Percentiles rank a stretch among this genome's conserved stretches.
Conservation (phyloP, 2,797 vertebrate genomes). For the Buphagus erythrorhynchus region DNA sequence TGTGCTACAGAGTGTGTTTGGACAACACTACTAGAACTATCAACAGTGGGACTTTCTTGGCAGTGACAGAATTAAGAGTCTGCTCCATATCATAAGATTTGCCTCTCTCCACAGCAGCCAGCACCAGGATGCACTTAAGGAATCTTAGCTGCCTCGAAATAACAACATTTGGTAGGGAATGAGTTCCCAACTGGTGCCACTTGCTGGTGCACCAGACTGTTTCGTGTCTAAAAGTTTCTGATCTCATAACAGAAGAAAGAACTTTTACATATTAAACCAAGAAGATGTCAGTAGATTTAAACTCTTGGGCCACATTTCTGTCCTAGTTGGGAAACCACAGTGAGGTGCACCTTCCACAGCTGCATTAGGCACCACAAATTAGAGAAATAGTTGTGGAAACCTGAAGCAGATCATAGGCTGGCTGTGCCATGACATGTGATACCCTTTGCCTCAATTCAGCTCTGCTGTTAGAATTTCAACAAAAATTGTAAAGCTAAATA, state of each 20-base stretch:
- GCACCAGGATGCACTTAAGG: background rate
- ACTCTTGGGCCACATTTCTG: background rate
- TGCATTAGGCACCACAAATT: background rate
- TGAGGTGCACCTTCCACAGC: background rate
- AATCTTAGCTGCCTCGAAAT: background rate
- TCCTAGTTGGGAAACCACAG: background rate
- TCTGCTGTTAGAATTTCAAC: background rate
- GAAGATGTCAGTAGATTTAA: background rate
- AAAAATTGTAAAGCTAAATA: background rate
- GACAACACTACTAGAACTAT: background rate
- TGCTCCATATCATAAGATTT: background rate
- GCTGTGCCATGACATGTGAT: background rate
- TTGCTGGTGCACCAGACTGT: background rate
- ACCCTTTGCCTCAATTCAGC: background rate
- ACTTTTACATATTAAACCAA: background rate
- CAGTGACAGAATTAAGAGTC: background rate
- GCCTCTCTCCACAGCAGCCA: background rate
- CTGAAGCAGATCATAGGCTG: background rate
- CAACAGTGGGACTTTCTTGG: background rate
- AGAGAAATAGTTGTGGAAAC: background rate
- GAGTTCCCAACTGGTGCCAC: fast-evolving
- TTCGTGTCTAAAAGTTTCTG: background rate
- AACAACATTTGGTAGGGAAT: background rate
- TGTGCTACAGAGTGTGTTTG: fast-evolving
- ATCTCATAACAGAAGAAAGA: background rate